Evolutionary conservation across 35 echinoderm and acorn worm species (phyloP).

Genomic region (Patiria miniata): DNA sequence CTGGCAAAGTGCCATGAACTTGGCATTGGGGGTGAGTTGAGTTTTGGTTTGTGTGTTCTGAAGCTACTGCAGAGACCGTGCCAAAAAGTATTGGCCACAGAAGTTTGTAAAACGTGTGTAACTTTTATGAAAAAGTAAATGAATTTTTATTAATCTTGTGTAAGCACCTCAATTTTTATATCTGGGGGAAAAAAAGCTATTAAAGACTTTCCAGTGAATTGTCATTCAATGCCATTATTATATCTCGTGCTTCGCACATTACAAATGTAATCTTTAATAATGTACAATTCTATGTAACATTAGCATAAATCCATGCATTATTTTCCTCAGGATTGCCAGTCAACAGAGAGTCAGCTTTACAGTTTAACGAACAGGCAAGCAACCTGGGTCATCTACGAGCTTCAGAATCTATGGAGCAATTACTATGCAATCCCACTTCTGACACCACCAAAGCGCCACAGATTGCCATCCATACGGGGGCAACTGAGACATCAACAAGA

Average conservation of each 20-base stretch:
- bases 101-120: background rate
- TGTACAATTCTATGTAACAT: no score
- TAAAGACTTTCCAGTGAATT: no score
- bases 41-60: no score
- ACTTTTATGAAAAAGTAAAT: no score
- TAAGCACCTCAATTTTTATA: no score
- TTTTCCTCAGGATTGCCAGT: background rate
- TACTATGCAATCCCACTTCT: background rate
- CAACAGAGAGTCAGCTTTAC: background rate
- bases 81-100: background rate
- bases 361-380: background rate
- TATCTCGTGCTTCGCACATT: no score
- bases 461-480: background rate
- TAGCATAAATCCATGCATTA: no score
- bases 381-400: background rate
- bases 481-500: background rate
- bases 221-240: no score
- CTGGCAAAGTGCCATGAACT: slow-evolving; percentile 70
- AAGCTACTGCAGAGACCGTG: no score
- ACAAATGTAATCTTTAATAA: no score
- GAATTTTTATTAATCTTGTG: no score
- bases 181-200: no score
- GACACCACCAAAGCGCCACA: background rate
- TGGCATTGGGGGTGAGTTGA: slow-evolving; percentile 49
- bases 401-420: background rate